Conservation (phyloP, 1,140 invertebrate species). For the Macrocentrus cingulum region DNA sequence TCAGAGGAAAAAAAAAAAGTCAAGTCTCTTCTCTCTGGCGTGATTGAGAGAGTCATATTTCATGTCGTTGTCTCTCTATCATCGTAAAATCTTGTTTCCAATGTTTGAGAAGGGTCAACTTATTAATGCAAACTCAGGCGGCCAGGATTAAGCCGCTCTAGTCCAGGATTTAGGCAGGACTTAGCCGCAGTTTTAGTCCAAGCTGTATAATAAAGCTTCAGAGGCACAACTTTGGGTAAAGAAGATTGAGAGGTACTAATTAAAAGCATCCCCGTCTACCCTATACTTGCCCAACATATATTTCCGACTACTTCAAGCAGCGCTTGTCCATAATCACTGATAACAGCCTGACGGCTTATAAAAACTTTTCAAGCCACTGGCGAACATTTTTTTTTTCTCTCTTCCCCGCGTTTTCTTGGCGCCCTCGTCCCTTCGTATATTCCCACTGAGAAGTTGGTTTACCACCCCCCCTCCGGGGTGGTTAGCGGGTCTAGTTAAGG, state of each 20-base stretch:
- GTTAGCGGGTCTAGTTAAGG: constrained; percentile 58
- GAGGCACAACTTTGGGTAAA: background rate
- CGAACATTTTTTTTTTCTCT: constrained; percentile 1
- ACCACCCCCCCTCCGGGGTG: constrained; percentile 53
- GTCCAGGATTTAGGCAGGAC: constrained; percentile 16
- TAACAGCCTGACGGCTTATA: constrained; percentile 51
- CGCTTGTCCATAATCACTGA: constrained; percentile 47
- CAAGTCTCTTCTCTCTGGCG: too few species aligned
- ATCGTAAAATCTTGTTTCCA: too few species aligned
- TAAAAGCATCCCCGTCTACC: too few species aligned
- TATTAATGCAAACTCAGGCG: constrained; percentile 33
- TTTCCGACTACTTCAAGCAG: too few species aligned
- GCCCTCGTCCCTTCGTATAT: constrained; percentile 23
- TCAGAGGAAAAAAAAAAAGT: too few species aligned
- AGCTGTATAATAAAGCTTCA: too few species aligned
- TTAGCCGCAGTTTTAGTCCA: constrained; percentile 16
- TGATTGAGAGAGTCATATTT: constrained; percentile 37
- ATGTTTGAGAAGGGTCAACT: constrained; percentile 25
- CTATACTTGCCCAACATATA: too few species aligned
- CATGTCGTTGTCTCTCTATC: constrained; percentile 23
- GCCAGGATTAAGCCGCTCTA: constrained; percentile 19
- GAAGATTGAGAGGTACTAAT: background rate
- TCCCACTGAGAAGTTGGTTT: constrained; percentile 55
- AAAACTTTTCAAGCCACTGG: constrained; percentile 37
- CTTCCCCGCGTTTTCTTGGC: constrained; percentile 20